Evolutionary conservation across 2,888 invertebrate species (phyloP).

Genomic region (Piscicola geometra): DNA sequence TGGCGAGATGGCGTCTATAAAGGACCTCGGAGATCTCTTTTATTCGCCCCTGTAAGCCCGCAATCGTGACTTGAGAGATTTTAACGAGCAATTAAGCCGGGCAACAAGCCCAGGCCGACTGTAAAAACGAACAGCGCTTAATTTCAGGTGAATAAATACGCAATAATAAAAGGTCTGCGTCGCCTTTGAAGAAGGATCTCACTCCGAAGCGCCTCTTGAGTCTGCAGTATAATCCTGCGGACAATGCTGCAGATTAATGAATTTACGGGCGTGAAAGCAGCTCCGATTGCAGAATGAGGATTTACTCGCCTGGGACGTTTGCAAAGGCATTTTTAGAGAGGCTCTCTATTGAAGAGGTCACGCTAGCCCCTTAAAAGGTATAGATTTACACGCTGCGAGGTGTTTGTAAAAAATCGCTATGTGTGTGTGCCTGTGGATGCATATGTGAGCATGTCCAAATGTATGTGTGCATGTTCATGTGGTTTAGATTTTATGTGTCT

Average conservation of each 20-base stretch:
- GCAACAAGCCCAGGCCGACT: neutral
- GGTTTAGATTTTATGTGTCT: too few relatives aligned
- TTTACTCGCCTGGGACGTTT: neutral
- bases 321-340: neutral
- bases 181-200: constrained; percentile 6
- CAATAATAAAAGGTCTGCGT: neutral
- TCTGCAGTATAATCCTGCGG: neutral
- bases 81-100: constrained; percentile 13
- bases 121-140: neutral
- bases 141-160: neutral
- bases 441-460: too few relatives aligned
- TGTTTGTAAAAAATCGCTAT: too few relatives aligned
- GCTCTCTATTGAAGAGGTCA: neutral
- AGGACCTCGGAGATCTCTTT: neutral
- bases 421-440: neutral
- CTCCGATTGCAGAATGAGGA: neutral
- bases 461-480: too few relatives aligned
- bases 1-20: too few relatives aligned
- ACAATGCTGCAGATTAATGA: constrained; percentile 9
- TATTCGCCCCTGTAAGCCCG: neutral
- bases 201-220: neutral
- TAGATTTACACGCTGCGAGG: neutral
- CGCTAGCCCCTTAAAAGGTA: constrained; percentile 11
- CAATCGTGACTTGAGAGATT: constrained; percentile 16
- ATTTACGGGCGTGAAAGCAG: neutral